Evolutionary conservation across 2,113 vertebrate genomes (phyloP).

Genomic region (Tamias sibiricus): DNA sequence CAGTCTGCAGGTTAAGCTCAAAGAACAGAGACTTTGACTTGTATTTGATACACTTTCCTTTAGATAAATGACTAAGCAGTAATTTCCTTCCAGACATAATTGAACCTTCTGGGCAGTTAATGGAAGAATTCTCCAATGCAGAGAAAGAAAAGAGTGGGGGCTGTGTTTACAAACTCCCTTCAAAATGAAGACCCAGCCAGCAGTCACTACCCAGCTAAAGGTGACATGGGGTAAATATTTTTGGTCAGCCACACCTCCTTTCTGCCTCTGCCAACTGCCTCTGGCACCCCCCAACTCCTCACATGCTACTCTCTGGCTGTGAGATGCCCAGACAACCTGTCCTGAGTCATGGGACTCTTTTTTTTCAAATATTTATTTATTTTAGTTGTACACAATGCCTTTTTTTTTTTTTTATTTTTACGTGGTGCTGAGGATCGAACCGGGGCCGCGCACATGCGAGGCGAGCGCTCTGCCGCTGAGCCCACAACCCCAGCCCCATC

Average conservation of each 20-base stretch:
- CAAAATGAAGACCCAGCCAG: not conserved
- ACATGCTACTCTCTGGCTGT: not conserved
- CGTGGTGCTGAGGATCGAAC: too few species aligned
- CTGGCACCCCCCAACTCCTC: not conserved
- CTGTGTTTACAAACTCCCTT: not conserved
- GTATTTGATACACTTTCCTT: not conserved
- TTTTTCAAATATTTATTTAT: too few species aligned
- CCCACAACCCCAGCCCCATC: too few species aligned
- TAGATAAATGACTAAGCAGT: constrained; percentile 61
- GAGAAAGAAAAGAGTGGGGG: not conserved
- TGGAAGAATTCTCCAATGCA: not conserved
- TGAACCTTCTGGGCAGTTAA: not conserved
- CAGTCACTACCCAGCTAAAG: not conserved
- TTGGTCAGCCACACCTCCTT: not conserved
- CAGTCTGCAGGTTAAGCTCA: not conserved
- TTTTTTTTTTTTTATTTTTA: too few species aligned
- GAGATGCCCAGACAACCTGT: not conserved
- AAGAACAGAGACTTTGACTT: not conserved
- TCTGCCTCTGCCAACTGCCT: not conserved
- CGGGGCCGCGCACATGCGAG: too few species aligned
- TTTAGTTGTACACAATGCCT: too few species aligned
- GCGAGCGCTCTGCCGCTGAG: too few species aligned
- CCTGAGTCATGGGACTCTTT: not conserved
- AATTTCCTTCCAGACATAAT: constrained; percentile 34
- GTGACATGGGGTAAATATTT: not conserved